phyloP scores from a whole-genome alignment of 2,888 invertebrate genomes.

The Anthrax anthrax region DNA sequence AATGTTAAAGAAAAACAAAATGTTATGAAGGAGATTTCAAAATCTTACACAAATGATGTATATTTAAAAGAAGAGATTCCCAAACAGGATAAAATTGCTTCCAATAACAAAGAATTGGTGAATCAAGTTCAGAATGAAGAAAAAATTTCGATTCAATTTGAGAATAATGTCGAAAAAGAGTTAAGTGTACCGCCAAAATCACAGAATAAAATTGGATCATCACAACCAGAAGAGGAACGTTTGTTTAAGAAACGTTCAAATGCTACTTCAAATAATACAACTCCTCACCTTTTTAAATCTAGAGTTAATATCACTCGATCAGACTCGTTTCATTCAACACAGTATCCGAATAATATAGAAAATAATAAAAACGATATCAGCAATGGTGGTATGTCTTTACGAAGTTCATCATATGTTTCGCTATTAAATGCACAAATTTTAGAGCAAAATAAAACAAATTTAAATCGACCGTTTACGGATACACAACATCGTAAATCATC shows the following conservation, averaged over 20 bases:
- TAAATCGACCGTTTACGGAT: constrained; percentile 6
- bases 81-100: constrained; percentile 1
- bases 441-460: constrained; percentile 6
- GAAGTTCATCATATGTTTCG: constrained; percentile 30
- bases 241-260: constrained; percentile 19
- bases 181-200: no score
- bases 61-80: no score
- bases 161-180: neutral
- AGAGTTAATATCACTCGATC: constrained; percentile 18
- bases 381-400: constrained; percentile 11
- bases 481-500: constrained; percentile 26
- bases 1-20: no score
- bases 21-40: no score
- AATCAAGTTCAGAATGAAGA: neutral
- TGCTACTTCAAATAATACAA: constrained; percentile 10
- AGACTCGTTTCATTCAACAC: constrained; percentile 29
- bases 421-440: constrained; percentile 17
- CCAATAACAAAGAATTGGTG: neutral
- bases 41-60: no score
- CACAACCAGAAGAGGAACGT: constrained; percentile 16
- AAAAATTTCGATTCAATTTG: neutral
- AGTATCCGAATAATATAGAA: constrained; percentile 11
- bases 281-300: constrained; percentile 2
- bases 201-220: neutral
- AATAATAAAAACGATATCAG: no score